A percentile compares a stretch with the other conserved stretches of the same genome.
Evolutionary conservation across 2,888 invertebrate species (phyloP).

Genomic region (Apodemia zela): DNA sequence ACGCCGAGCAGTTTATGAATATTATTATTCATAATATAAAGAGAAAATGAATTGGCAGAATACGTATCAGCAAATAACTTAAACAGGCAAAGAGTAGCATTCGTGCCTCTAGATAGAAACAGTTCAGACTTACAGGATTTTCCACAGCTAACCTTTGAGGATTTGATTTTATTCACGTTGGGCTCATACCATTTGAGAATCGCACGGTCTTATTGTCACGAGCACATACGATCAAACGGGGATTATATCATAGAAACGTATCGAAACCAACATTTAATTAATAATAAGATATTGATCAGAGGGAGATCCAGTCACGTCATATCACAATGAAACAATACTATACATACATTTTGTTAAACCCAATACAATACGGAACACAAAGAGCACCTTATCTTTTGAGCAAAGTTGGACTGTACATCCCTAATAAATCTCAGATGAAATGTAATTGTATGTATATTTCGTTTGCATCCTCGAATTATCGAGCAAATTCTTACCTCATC

Average conservation of each 20-base stretch:
- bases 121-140: not conserved
- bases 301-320: slow-evolving; percentile 23
- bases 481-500: no score
- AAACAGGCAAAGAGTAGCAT: not conserved
- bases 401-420: no score
- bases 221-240: not conserved
- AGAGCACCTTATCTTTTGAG: no score
- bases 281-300: slow-evolving; percentile 23
- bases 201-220: not conserved
- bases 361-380: slow-evolving; percentile 20
- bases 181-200: not conserved
- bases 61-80: not conserved
- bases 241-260: not conserved
- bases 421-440: no score
- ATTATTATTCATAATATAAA: not conserved
- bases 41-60: not conserved
- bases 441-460: no score
- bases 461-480: no score
- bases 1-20: not conserved
- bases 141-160: not conserved
- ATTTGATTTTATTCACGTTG: not conserved
- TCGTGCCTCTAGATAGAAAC: not conserved
- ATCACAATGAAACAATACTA: slow-evolving; percentile 21
- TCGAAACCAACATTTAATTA: slow-evolving; percentile 9
- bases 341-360: slow-evolving; percentile 25